Evolutionary conservation across 1,140 invertebrate genomes (phyloP).

Genomic region (Calycopis cecrops): DNA sequence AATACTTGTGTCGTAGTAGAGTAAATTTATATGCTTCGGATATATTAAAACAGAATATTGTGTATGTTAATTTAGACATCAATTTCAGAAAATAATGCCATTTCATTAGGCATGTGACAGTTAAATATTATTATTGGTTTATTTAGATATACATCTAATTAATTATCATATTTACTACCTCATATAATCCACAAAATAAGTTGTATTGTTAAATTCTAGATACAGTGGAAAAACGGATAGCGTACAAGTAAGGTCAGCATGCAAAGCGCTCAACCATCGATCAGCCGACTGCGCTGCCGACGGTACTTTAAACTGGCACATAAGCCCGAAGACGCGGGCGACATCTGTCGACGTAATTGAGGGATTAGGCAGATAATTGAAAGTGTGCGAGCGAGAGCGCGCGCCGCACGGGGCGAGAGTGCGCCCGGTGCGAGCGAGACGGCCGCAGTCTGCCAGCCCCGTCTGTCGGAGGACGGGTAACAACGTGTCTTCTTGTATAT

Average conservation of each 20-base stretch:
- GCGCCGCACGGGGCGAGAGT: slow-evolving; percentile 19
- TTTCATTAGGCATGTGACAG: too few species aligned
- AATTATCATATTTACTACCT: too few species aligned
- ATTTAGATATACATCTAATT: too few species aligned
- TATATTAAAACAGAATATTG: too few species aligned
- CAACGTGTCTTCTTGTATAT: slow-evolving; percentile 74
- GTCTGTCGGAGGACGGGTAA: slow-evolving; percentile 63
- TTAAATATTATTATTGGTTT: too few species aligned
- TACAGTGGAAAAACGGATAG: neutral
- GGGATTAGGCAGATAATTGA: slow-evolving; percentile 74
- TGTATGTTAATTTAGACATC: too few species aligned
- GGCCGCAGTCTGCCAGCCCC: slow-evolving; percentile 32
- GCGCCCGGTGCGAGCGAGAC: slow-evolving; percentile 43
- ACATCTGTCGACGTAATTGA: slow-evolving; percentile 74
- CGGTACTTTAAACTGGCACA: slow-evolving; percentile 70
- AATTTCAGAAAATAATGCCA: too few species aligned
- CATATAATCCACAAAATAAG: too few species aligned
- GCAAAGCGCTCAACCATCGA: slow-evolving; percentile 33
- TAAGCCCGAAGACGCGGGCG: slow-evolving; percentile 69
- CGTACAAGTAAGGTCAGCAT: neutral
- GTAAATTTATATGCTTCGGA: too few species aligned
- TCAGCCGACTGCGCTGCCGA: slow-evolving; percentile 64
- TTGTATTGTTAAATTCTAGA: too few species aligned
- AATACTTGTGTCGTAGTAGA: too few species aligned
- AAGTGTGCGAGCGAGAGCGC: slow-evolving; percentile 51